These are phyloP conservation scores for Drosophila sturtevanti DNA, from an alignment of 1,140 invertebrate genomes.

Conservation along the genomic window DNA sequence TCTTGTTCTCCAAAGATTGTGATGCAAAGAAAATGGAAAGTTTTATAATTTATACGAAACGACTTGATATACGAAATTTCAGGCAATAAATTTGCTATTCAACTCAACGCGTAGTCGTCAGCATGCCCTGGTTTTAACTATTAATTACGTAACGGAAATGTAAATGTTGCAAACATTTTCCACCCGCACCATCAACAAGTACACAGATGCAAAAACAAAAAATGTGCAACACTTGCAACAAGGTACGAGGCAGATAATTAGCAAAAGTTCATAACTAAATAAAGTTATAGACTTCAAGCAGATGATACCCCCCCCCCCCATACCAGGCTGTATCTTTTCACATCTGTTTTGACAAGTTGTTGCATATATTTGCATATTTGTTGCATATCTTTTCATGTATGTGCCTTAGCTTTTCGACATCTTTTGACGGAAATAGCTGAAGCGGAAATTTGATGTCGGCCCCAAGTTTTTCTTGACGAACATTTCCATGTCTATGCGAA, in stretches of 20 bases:
- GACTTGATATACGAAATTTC: slow-evolving; percentile 21
- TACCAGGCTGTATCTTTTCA: slow-evolving; percentile 6
- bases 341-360: slow-evolving; percentile 46
- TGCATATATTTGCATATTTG: slow-evolving; percentile 47
- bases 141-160: slow-evolving; percentile 69
- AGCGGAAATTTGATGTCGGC: slow-evolving; percentile 62
- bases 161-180: slow-evolving; percentile 64
- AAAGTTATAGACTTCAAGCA: slow-evolving; percentile 44
- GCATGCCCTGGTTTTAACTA: slow-evolving; percentile 24
- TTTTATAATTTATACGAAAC: slow-evolving; percentile 31
- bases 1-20: not conserved
- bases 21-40: slow-evolving; percentile 22
- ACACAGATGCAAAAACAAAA: not conserved
- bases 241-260: slow-evolving; percentile 53
- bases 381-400: not conserved
- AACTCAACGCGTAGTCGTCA: not conserved
- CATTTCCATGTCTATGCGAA: slow-evolving; percentile 25
- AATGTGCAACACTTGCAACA: slow-evolving; percentile 23
- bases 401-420: slow-evolving; percentile 17
- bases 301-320: slow-evolving; percentile 18
- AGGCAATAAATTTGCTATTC: slow-evolving; percentile 35
- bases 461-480: slow-evolving; percentile 33
- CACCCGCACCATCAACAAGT: slow-evolving; percentile 34
- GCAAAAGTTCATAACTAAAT: slow-evolving; percentile 34
- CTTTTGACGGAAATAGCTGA: slow-evolving; percentile 29